Conservation (phyloP, 2,113 vertebrate species). For the Globicephala melas region DNA sequence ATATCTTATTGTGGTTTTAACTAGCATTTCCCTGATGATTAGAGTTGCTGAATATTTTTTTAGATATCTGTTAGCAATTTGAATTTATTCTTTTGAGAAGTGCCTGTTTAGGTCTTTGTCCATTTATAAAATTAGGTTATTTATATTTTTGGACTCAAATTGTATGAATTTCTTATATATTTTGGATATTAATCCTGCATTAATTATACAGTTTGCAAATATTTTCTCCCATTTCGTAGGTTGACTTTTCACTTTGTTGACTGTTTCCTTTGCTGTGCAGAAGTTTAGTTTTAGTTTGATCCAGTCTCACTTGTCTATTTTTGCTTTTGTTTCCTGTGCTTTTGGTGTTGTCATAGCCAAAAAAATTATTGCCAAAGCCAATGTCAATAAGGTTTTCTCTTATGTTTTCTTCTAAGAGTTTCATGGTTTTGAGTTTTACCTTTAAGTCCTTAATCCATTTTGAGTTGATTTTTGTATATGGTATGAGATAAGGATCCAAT, state of each 20-base stretch:
- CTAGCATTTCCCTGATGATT: background rate
- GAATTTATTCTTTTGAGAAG: background rate
- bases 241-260: background rate
- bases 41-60: background rate
- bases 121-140: background rate
- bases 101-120: background rate
- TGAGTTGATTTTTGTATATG: background rate
- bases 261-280: background rate
- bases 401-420: background rate
- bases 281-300: background rate
- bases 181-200: background rate
- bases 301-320: background rate
- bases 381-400: background rate
- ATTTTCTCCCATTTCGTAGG: background rate
- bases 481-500: background rate
- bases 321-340: background rate
- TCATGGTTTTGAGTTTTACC: background rate
- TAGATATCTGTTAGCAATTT: background rate
- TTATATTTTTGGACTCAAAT: background rate
- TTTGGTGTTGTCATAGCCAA: background rate
- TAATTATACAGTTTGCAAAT: background rate
- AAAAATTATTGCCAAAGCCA: background rate
- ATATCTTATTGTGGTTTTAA: background rate
- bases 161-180: background rate
- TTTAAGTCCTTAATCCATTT: background rate